Base-by-base conservation (phyloP, 2,888 invertebrate species). In the Amorpha juglandis region DNA sequence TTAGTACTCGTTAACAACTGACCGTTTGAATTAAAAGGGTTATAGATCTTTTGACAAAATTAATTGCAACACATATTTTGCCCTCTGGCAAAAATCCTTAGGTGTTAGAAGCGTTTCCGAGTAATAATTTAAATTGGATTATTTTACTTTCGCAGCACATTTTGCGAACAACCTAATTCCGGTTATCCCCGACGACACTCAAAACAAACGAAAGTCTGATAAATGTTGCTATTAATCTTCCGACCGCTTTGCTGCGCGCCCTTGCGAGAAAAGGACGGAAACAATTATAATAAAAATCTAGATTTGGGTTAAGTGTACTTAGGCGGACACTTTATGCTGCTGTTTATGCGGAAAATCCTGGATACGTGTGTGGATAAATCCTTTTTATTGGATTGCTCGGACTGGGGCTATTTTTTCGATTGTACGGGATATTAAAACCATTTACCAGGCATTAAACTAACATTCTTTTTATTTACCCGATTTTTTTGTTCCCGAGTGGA, bases 121-220 rank as follows among this genome's bases (percentile, higher is more conserved):
- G 35, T 71, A 83, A 86, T 88, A 86, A 84, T 84, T 88, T 84
- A 84, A 84, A 87, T 84, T 82, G 86, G 86, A 87, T 88, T 88
- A 87, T 87, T 83, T 83, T 83, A 80, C 83, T 86, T 84, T 75
- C 76, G 76, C 73, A 77, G 83, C 85, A 84, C 84, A 86, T 87
- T 86, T 82, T 73, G 84, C 75, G 81, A 87, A 84, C 83, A 86
- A 83, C 88, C 89, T 88, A 87, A 88, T 87, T 87, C 89, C 82
- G 84, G 85, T 83, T 86, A 87, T 88, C 83, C 84, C 78, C 84
- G 83, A 84, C 83, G 87, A 86, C 88, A 87, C 85, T 89, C 87
- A 88, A 88, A 89, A 88, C 89, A 89, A 89, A 88, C 89, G 88
- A 87, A 90, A 88, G 87, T 88, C 88, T 88, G 90, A 90, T 88